Percentiles rank a stretch among this genome's conserved stretches.
These are phyloP conservation scores for Peromyscus eremicus DNA, from an alignment of 2,797 vertebrate genomes.

Conservation along the genomic window DNA sequence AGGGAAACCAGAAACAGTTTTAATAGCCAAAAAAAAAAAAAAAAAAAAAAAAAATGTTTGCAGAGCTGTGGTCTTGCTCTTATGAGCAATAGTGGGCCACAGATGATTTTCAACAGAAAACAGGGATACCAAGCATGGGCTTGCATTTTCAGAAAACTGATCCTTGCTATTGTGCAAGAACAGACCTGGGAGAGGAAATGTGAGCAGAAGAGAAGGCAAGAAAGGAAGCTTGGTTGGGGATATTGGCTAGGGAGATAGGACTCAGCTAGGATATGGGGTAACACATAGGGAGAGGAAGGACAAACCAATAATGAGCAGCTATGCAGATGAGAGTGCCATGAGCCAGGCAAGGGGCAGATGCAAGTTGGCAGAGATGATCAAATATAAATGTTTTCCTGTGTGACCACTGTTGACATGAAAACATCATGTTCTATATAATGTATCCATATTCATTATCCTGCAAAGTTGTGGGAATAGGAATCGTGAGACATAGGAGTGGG, in stretches of 20 bases:
- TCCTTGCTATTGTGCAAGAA: neutral
- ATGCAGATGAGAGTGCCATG: accelerated
- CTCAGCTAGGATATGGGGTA: accelerated
- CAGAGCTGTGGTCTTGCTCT: neutral
- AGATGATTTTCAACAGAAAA: neutral
- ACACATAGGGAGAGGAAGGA: neutral
- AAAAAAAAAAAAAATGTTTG: neutral
- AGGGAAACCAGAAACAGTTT: neutral
- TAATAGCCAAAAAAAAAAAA: neutral
- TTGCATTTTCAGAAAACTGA: neutral
- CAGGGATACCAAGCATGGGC: too few species aligned
- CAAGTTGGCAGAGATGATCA: neutral
- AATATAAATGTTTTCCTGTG: neutral
- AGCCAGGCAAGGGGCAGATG: accelerated
- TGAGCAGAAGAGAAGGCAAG: neutral
- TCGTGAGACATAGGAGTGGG: neutral
- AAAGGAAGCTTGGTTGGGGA: neutral
- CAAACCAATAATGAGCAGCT: accelerated
- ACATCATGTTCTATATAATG: neutral
- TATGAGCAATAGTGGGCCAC: neutral
- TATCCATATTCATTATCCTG: neutral
- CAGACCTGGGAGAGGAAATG: neutral
- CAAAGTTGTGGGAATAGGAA: neutral
- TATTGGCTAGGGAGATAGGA: accelerated
- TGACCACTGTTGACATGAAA: neutral